phyloP scores from a whole-genome alignment of 2,888 invertebrate genomes.

The Ennomos fuscantarius region DNA sequence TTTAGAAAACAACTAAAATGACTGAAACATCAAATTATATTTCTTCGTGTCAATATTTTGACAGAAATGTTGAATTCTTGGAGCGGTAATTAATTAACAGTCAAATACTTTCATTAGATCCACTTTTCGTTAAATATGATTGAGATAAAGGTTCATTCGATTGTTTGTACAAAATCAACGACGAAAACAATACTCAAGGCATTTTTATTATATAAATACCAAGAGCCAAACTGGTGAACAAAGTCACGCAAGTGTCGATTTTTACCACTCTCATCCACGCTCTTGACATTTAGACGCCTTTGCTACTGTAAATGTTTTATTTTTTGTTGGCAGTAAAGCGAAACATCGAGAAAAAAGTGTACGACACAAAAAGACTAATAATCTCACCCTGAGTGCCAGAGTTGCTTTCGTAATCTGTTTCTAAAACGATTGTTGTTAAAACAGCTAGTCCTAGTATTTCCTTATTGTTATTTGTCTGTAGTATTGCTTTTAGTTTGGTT shows the following conservation, averaged over 20 bases:
- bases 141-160: not conserved
- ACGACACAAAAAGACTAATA: conserved; percentile 28
- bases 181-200: conserved; percentile 22
- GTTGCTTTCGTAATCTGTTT: conserved; percentile 33
- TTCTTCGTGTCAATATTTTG: too few species aligned
- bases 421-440: conserved; percentile 36
- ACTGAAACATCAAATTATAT: too few species aligned
- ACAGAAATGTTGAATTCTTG: too few species aligned
- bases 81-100: too few species aligned
- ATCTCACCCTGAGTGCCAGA: conserved; percentile 15
- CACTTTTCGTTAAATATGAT: too few species aligned
- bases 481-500: conserved; percentile 6
- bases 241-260: conserved; percentile 37
- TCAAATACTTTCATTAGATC: too few species aligned
- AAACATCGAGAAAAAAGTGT: conserved; percentile 23
- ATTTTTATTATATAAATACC: conserved; percentile 24
- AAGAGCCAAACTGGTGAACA: conserved; percentile 17
- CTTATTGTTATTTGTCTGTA: conserved; percentile 26
- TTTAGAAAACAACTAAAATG: too few species aligned
- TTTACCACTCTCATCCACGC: conserved; percentile 18
- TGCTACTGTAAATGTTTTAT: conserved; percentile 14
- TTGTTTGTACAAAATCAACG: not conserved
- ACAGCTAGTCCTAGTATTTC: conserved; percentile 34
- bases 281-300: conserved; percentile 34
- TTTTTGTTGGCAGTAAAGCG: conserved; percentile 17